A percentile compares a stretch with the other conserved stretches of the same genome.
Evolutionary conservation across 2,113 vertebrate genomes (phyloP).

Genomic region (Eptesicus fuscus): DNA sequence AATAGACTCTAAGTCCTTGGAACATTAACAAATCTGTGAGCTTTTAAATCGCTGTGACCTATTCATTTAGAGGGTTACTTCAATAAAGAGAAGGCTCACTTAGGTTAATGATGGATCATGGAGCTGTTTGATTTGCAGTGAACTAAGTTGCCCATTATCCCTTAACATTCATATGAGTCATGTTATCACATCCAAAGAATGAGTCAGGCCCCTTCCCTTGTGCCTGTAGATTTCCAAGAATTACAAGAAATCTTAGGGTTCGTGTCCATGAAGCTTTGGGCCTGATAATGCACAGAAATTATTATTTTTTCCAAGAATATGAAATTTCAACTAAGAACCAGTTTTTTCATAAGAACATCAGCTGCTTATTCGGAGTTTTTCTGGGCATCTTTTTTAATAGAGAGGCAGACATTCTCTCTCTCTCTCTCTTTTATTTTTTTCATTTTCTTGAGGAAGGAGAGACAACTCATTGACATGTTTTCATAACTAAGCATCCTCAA

Average conservation of each 20-base stretch:
- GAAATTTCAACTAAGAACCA: conserved; percentile 38
- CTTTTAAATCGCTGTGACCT: conserved; percentile 81
- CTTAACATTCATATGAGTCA: conserved; percentile 72
- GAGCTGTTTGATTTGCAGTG: conserved; percentile 76
- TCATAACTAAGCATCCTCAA: neutral
- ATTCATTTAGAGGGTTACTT: conserved; percentile 78
- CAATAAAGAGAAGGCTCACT: conserved; percentile 74
- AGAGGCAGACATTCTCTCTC: conserved; percentile 41
- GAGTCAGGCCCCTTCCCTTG: conserved; percentile 37
- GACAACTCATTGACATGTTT: conserved; percentile 1
- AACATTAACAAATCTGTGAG: conserved; percentile 80
- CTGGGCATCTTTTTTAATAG: conserved; percentile 54
- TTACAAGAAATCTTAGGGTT: conserved; percentile 48
- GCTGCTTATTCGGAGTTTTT: conserved; percentile 62
- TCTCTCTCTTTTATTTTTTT: neutral
- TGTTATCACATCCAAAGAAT: conserved; percentile 74
- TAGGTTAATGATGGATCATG: conserved; percentile 83
- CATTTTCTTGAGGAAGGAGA: neutral
- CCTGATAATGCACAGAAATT: conserved; percentile 41
- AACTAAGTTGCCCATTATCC: conserved; percentile 73
- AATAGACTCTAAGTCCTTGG: conserved; percentile 70
- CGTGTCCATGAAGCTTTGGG: conserved; percentile 34
- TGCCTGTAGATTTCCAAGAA: conserved; percentile 61
- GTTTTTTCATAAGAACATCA: conserved; percentile 42
- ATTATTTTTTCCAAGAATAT: conserved; percentile 23